Conservation (phyloP, 2,113 vertebrate genomes). For the Panthera leo region DNA sequence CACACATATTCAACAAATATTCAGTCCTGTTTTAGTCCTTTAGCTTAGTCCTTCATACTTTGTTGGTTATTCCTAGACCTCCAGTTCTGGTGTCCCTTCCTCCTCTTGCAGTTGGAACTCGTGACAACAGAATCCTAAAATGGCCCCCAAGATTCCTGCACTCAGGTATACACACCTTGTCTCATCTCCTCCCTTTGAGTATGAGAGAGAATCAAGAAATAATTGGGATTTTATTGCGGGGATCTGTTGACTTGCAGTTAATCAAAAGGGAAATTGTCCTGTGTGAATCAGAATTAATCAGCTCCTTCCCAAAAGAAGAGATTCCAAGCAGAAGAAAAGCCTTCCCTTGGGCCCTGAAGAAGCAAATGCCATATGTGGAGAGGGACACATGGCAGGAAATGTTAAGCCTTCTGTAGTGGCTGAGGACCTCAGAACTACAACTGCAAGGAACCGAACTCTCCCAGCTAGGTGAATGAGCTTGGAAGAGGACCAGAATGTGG, state of each 20-base stretch:
- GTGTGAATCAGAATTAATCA: neutral
- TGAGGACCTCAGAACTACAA: neutral
- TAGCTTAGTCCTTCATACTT: neutral
- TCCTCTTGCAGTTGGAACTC: neutral
- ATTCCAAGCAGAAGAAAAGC: neutral
- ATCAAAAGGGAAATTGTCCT: neutral
- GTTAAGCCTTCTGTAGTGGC: neutral
- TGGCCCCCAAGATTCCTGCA: neutral
- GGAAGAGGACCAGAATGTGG: neutral
- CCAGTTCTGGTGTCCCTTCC: neutral
- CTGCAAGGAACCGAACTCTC: neutral
- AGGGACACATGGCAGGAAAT: neutral
- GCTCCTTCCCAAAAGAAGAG: neutral
- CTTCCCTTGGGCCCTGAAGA: neutral
- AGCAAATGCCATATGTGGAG: neutral
- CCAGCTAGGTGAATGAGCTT: neutral
- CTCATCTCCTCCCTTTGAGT: neutral
- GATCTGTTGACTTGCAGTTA: neutral
- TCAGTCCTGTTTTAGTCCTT: too few species aligned
- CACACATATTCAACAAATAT: neutral
- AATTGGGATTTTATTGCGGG: neutral
- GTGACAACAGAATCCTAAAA: neutral
- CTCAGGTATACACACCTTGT: neutral
- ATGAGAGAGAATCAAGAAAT: neutral
- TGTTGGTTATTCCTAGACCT: neutral